phyloP scores from a whole-genome alignment of 2,888 invertebrate genomes.

The Neoscelio sp. region DNA sequence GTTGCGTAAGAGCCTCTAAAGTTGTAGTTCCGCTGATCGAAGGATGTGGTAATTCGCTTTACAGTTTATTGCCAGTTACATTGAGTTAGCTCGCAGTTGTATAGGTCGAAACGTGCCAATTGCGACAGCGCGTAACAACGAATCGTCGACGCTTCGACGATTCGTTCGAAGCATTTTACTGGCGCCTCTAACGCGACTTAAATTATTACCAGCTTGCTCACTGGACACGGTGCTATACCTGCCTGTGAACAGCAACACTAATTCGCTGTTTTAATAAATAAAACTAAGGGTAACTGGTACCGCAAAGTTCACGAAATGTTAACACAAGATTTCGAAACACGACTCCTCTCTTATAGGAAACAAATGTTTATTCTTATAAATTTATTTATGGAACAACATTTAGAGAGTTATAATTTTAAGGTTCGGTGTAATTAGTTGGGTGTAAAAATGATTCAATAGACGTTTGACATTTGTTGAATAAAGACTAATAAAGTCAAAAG shows the following conservation, averaged over 20 bases:
- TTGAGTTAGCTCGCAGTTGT: constrained; percentile 59
- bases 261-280: constrained; percentile 53
- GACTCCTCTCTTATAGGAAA: no score
- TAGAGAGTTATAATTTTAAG: no score
- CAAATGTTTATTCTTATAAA: no score
- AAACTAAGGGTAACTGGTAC: constrained; percentile 43
- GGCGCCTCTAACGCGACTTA: constrained; percentile 61
- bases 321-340: constrained; percentile 17
- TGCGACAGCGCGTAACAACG: constrained; percentile 65
- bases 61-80: constrained; percentile 67
- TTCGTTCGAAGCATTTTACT: constrained; percentile 59
- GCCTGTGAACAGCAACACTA: no score
- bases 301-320: constrained; percentile 27
- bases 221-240: constrained; percentile 15
- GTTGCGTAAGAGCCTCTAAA: constrained; percentile 59
- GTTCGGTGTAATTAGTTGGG: no score
- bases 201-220: constrained; percentile 55
- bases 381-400: no score
- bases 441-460: no score
- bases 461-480: no score
- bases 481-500: no score
- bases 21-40: constrained; percentile 59
- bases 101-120: constrained; percentile 66
- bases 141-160: constrained; percentile 62
- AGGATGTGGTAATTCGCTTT: constrained; percentile 67